Base-by-base conservation (phyloP, 1,140 invertebrate species). In the Spodoptera litura region DNA sequence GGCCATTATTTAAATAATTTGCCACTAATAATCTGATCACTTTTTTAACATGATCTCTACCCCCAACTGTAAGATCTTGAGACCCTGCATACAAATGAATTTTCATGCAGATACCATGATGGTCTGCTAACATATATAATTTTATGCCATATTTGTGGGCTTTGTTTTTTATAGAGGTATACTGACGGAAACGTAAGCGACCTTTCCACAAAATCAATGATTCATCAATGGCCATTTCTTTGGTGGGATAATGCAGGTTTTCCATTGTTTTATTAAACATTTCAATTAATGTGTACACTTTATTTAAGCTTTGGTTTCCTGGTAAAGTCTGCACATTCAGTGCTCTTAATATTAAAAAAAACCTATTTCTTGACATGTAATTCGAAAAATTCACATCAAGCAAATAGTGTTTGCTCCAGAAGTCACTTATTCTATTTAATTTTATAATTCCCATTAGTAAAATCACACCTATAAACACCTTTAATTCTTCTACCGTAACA, bases 281-380 rank as follows among this genome's bases (percentile, higher is more conserved):
- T 52, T 52, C 51, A 12, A 52, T 52, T 52, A 52, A 52, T 52
- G 51, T 52, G 51, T 52, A 11, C 11, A 52, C 51, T 52, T 52
- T 52, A 52, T 52, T 52, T 52, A 52, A 52, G 13, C 51, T 52
- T 52, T 52, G 51, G 51, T 52, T n/a, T n/a, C 51, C 51, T 52
- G 51, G 51, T 52, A 52, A n/a, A 12, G 51, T 52, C 51, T 11
- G 51, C 51, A 52, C 51, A 52, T 52, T 52, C 51, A 52, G 51
- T 52, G 51, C 51, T 52, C 13, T 52, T 52, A 52, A 52, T 12
- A n/a, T 52, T 52, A 4, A 52, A 52, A 38, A 38, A 38, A 38
- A 0, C 35, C 6, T 35, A 35, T 35, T 35, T 35, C 35, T 35
- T 35, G 35, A 35, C 35, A 35, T 35, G 35, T 35, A 35, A 35